Percentiles rank a stretch among this genome's conserved stretches.
Evolutionary conservation across 2,888 invertebrate genomes (phyloP).

Genomic region (Nomada fucata): DNA sequence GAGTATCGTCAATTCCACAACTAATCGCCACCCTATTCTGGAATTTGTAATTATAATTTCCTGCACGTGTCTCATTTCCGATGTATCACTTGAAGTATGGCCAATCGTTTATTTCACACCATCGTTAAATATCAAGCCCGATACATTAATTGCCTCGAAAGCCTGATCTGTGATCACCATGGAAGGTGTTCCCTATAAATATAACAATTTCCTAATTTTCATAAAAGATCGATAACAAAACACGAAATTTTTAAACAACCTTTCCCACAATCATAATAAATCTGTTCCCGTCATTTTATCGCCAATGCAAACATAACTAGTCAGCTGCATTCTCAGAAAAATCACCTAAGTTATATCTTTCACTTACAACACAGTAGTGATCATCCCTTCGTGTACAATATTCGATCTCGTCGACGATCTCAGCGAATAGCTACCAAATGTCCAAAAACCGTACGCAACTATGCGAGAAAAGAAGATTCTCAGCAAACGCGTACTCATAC

Average conservation of each 20-base stretch:
- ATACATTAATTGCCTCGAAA: background rate
- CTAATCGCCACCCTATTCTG: too few relatives aligned
- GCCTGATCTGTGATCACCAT: background rate
- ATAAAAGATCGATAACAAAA: background rate
- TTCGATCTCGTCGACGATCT: conserved; percentile 14
- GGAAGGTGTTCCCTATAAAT: background rate
- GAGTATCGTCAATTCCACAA: too few relatives aligned
- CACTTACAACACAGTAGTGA: background rate
- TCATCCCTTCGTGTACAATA: conserved; percentile 1
- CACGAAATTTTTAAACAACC: background rate
- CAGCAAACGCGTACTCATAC: conserved; percentile 10
- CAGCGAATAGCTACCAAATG: conserved; percentile 22
- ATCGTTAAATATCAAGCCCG: background rate
- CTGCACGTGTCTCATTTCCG: too few relatives aligned
- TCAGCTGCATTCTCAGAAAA: background rate
- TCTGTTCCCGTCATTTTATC: background rate
- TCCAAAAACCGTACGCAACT: conserved; percentile 9
- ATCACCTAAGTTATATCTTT: background rate
- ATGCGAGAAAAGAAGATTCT: background rate
- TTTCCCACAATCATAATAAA: background rate
- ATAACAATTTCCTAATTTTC: background rate
- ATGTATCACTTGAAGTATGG: too few relatives aligned
- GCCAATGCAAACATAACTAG: background rate
- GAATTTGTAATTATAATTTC: too few relatives aligned
- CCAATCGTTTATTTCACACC: background rate